Evolutionary conservation across 2,797 vertebrate species (phyloP).

Genomic region (Syngnathus rostellatus): DNA sequence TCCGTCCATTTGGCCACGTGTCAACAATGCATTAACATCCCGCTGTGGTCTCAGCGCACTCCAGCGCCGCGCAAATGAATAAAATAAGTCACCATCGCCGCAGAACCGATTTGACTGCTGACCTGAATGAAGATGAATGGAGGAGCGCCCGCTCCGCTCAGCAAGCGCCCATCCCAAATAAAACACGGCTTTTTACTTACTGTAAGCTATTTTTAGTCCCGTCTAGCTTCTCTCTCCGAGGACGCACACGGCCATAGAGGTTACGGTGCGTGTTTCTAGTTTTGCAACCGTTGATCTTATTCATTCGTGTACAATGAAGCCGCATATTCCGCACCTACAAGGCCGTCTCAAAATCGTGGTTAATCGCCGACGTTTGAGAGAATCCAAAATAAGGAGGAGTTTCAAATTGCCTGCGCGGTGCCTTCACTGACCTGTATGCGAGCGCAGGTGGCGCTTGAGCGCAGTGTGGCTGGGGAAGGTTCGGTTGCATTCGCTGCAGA

Average conservation of each 20-base stretch:
- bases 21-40: conserved; percentile 49
- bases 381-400: not conserved
- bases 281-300: not conserved
- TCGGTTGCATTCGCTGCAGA: conserved; percentile 92
- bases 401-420: not conserved
- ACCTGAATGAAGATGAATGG: conserved; percentile 51
- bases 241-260: not conserved
- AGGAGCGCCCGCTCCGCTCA: conserved; percentile 8
- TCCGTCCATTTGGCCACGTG: conserved; percentile 46
- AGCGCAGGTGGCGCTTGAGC: conserved; percentile 91
- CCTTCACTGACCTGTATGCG: conserved; percentile 66
- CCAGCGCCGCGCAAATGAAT: not conserved
- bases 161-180: conserved; percentile 18
- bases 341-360: not conserved
- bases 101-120: conserved; percentile 32
- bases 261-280: not conserved
- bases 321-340: too few relatives aligned
- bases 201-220: conserved; percentile 16
- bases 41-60: conserved; percentile 39
- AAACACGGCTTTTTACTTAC: conserved; percentile 21
- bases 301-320: not conserved
- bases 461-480: conserved; percentile 95
- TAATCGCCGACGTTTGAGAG: not conserved
- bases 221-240: not conserved
- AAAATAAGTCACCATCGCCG: conserved; percentile 13